These are phyloP conservation scores for Pseudochirops cupreus DNA, from an alignment of 2,797 vertebrate species.

Conservation along the genomic window DNA sequence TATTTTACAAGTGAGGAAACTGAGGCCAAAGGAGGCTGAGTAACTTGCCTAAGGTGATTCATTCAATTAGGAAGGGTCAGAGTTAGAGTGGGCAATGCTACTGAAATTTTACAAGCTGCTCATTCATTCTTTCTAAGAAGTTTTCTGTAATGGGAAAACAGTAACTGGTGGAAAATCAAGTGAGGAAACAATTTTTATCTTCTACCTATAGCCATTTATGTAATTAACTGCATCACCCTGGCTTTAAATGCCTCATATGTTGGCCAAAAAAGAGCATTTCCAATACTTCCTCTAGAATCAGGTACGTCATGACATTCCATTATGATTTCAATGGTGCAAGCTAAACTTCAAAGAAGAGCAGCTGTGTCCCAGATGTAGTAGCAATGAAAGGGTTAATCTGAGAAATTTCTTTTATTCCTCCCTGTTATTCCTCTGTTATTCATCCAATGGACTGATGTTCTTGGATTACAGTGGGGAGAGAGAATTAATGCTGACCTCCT, in stretches of 20 bases:
- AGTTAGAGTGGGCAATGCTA: neutral
- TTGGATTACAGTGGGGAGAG: slow-evolving; percentile 16
- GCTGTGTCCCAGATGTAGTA: neutral
- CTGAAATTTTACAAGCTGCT: slow-evolving; percentile 25
- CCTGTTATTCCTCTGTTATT: neutral
- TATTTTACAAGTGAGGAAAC: neutral
- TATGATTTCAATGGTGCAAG: neutral
- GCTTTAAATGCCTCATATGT: neutral
- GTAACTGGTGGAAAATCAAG: slow-evolving; percentile 3
- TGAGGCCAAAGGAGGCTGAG: neutral
- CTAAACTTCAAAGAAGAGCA: slow-evolving; percentile 14
- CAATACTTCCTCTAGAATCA: neutral
- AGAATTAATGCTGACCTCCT: neutral
- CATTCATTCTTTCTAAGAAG: neutral
- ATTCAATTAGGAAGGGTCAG: neutral
- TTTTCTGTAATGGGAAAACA: neutral
- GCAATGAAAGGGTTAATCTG: neutral
- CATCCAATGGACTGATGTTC: neutral
- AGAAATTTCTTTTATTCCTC: slow-evolving; percentile 31
- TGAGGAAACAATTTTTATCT: neutral
- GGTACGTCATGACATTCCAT: neutral
- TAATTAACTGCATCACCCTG: neutral
- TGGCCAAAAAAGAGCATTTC: neutral
- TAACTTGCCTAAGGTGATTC: neutral
- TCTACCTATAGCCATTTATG: neutral